These are phyloP conservation scores for Drosophila paranaensis DNA, from an alignment of 2,888 invertebrate species.

Conservation along the genomic window DNA sequence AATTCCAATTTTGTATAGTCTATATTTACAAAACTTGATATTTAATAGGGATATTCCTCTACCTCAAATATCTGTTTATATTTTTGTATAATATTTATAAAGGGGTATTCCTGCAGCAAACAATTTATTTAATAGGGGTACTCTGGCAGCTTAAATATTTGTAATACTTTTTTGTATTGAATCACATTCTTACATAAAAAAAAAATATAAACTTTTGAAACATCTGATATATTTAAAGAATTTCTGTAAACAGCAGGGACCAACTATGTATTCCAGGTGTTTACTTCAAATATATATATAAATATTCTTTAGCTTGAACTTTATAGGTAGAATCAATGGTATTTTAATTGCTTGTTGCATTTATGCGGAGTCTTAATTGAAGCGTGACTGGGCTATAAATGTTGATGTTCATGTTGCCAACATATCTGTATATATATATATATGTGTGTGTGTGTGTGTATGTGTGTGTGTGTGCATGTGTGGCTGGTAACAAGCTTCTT, in stretches of 20 bases:
- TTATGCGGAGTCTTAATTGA: constrained; percentile 10
- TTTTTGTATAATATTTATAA: background rate
- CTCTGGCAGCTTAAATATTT: no score
- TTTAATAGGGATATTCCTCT: background rate
- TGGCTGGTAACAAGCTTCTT: constrained; percentile 32
- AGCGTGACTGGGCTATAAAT: constrained; percentile 17
- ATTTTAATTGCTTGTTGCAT: constrained; percentile 26
- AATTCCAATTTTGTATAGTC: no score
- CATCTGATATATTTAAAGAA: background rate
- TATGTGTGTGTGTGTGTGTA: background rate
- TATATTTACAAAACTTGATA: no score
- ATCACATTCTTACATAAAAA: no score
- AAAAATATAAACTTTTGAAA: background rate
- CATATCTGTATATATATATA: no score
- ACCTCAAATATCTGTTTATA: background rate
- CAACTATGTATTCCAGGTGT: background rate
- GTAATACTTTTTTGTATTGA: no score
- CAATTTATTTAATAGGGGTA: no score
- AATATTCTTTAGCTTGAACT: constrained; percentile 7
- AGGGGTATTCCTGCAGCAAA: background rate
- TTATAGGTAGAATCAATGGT: constrained; percentile 9
- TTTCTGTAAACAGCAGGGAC: background rate
- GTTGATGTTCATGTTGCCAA: constrained; percentile 9
- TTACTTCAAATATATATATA: background rate
- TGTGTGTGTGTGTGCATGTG: constrained; percentile 11